phyloP scores from a whole-genome alignment of 2,113 vertebrate species.

The Scopus umbretta region DNA sequence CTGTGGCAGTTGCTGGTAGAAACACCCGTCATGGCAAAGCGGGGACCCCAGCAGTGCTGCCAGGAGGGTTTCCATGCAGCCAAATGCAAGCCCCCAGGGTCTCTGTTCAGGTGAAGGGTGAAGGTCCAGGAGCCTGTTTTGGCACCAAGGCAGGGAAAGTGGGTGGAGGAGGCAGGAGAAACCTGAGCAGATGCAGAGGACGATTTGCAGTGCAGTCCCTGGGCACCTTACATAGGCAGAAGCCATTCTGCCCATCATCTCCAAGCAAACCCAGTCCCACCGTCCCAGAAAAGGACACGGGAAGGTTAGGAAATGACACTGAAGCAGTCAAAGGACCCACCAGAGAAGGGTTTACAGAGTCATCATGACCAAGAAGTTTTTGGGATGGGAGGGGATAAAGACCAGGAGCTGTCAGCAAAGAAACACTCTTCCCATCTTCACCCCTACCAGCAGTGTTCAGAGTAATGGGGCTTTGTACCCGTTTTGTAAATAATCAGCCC shows the following conservation, averaged over 20 bases:
- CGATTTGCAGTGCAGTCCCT: neutral
- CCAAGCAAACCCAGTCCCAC: neutral
- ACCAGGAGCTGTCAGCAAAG: neutral
- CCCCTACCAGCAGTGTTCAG: neutral
- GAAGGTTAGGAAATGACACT: neutral
- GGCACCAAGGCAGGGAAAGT: neutral
- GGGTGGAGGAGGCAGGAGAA: neutral
- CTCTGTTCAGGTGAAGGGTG: neutral
- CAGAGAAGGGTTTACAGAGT: neutral
- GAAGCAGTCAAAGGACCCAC: neutral
- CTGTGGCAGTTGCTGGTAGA: neutral
- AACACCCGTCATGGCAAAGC: neutral
- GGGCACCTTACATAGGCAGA: neutral
- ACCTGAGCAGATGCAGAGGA: neutral
- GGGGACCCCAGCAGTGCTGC: accelerated
- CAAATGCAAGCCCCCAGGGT: neutral
- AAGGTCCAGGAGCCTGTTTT: neutral
- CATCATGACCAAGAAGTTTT: neutral
- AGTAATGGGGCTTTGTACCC: neutral
- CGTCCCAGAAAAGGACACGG: neutral
- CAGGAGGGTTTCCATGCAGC: neutral
- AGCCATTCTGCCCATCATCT: neutral
- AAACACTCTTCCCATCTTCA: neutral
- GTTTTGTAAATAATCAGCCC: neutral
- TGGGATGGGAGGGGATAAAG: neutral